These are phyloP conservation scores for Cinclus mexicanus DNA, from an alignment of 2,113 vertebrate species.

Conservation along the genomic window DNA sequence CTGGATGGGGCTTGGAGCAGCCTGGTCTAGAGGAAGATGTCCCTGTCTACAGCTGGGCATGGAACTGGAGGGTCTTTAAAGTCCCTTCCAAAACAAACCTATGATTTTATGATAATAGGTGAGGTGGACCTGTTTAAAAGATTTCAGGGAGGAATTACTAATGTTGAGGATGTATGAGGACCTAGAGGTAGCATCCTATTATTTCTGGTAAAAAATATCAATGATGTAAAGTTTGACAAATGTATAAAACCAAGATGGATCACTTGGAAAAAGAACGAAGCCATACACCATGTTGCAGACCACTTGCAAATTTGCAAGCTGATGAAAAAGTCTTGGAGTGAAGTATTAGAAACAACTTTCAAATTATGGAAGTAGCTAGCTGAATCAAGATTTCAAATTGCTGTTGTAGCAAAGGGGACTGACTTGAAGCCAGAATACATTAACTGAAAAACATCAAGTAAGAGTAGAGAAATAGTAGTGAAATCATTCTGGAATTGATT, in stretches of 20 bases:
- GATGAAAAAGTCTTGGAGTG: not conserved
- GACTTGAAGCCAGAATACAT: not conserved
- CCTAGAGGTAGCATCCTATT: not conserved
- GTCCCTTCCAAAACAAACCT: not conserved
- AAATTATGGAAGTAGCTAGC: not conserved
- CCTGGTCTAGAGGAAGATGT: not conserved
- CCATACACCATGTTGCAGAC: not conserved
- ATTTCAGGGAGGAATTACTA: not conserved
- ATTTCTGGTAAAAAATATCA: not conserved
- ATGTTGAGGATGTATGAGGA: not conserved
- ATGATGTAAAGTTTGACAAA: not conserved
- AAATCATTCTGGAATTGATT: constrained; percentile 11
- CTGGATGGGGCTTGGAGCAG: not conserved
- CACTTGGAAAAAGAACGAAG: not conserved
- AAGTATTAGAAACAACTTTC: not conserved
- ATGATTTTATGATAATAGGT: not conserved
- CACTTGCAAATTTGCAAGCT: not conserved
- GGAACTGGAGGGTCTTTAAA: not conserved
- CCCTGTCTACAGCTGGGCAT: not conserved
- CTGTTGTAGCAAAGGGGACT: not conserved
- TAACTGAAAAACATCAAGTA: constrained; percentile 13
- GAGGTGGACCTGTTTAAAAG: not conserved
- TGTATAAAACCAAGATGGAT: not conserved
- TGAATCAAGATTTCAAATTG: not conserved
- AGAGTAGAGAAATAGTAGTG: not conserved